Percentiles rank a stretch among this genome's conserved stretches.
phyloP scores from a whole-genome alignment of 2,888 invertebrate species.

The Synanthedon vespiformis region DNA sequence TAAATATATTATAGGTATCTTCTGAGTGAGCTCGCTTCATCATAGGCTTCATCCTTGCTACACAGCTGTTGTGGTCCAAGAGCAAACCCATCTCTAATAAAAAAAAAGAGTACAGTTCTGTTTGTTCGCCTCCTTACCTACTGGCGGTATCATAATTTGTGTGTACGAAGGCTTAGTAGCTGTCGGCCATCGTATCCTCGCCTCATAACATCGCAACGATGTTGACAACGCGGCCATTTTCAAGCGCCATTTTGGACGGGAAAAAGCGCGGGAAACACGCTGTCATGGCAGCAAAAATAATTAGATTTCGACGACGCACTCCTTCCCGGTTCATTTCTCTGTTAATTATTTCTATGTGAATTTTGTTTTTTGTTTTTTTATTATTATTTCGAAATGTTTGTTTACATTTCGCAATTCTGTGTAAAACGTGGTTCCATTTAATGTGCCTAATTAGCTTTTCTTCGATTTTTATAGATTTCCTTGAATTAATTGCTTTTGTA shows the following conservation, averaged over 20 bases:
- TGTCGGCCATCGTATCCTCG: slow-evolving; percentile 50
- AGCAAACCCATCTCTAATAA: no score
- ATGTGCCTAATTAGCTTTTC: no score
- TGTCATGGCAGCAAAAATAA: slow-evolving; percentile 64
- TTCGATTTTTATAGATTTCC: no score
- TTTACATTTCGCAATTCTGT: background rate
- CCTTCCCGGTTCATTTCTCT: slow-evolving; percentile 59
- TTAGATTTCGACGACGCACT: slow-evolving; percentile 54
- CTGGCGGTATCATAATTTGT: background rate
- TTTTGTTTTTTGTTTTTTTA: slow-evolving; percentile 13
- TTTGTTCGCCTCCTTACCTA: background rate
- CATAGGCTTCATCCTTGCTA: no score
- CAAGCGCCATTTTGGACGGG: slow-evolving; percentile 41
- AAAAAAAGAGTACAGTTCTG: no score
- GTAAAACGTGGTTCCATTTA: no score
- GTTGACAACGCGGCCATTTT: slow-evolving; percentile 47
- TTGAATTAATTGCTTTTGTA: no score
- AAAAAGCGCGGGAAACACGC: slow-evolving; percentile 52
- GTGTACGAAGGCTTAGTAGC: slow-evolving; percentile 50
- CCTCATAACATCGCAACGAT: slow-evolving; percentile 51
- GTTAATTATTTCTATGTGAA: slow-evolving; percentile 58
- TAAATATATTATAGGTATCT: no score
- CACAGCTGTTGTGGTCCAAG: no score
- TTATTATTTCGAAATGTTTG: background rate
- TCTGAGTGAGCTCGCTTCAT: no score